Conservation (phyloP, 2,113 vertebrate species). For the Coracopsis vasa region DNA sequence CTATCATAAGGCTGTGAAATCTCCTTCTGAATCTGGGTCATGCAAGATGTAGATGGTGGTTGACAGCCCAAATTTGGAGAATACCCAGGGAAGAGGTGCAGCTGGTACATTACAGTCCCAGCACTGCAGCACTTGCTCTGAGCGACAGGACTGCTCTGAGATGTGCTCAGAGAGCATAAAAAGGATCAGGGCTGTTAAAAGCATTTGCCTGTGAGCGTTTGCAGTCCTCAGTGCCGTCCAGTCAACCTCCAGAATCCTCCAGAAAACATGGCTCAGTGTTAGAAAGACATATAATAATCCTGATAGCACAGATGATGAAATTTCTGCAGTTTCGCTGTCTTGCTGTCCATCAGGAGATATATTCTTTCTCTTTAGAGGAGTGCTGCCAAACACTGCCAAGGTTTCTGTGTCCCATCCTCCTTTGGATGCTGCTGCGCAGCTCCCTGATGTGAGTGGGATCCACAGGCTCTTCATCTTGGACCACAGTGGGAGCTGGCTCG, state of each 20-base stretch:
- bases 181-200: not conserved
- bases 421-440: not conserved
- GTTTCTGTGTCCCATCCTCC: not conserved
- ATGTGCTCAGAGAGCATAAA: not conserved
- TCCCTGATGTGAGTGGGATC: not conserved
- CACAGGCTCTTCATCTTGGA: accelerated
- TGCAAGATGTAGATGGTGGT: not conserved
- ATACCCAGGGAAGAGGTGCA: not conserved
- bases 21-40: not conserved
- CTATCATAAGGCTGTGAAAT: not conserved
- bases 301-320: not conserved
- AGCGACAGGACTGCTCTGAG: not conserved
- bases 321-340: not conserved
- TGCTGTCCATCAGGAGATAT: not conserved
- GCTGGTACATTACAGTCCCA: not conserved
- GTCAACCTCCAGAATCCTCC: not conserved
- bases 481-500: not conserved
- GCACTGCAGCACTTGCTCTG: not conserved
- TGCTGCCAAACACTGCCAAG: not conserved
- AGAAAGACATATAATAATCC: not conserved
- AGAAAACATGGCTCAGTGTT: not conserved
- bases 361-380: not conserved
- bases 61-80: not conserved
- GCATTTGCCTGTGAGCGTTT: not conserved
- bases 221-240: not conserved